phyloP scores from a whole-genome alignment of 35 echinoderm and acorn worm species.

The Apostichopus parvimensis region DNA sequence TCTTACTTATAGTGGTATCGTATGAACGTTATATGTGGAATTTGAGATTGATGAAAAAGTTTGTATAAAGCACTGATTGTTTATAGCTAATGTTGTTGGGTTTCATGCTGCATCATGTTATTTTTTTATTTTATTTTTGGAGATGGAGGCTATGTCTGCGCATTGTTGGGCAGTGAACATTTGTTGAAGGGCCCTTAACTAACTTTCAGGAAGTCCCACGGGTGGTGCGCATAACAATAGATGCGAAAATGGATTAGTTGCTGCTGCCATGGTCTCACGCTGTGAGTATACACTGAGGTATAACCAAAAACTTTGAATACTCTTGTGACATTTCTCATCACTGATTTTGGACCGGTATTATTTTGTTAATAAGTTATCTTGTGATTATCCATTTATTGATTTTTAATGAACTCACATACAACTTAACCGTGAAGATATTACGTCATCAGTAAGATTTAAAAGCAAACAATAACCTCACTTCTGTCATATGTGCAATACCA shows the following conservation, averaged over 20 bases:
- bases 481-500: slow-evolving; percentile 10
- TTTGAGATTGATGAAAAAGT: no score
- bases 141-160: neutral
- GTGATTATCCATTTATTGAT: neutral
- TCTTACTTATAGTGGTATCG: no score
- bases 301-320: no score
- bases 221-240: neutral
- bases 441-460: slow-evolving; percentile 9
- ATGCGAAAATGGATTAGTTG: neutral
- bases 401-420: slow-evolving; percentile 7
- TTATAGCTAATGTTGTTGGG: no score
- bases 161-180: neutral
- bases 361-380: slow-evolving; percentile 8
- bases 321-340: slow-evolving; percentile 4
- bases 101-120: no score
- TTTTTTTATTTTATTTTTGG: neutral
- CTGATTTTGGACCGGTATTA: neutral
- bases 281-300: no score
- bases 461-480: slow-evolving; percentile 3
- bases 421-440: neutral
- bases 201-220: neutral
- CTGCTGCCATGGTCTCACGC: no score
- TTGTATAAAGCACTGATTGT: no score
- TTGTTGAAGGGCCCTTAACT: neutral
- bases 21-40: no score